Evolutionary conservation across 2,113 vertebrate species (phyloP), one percentile per base, ranked within the genome.

Genomic region (Apteryx owenii): DNA sequence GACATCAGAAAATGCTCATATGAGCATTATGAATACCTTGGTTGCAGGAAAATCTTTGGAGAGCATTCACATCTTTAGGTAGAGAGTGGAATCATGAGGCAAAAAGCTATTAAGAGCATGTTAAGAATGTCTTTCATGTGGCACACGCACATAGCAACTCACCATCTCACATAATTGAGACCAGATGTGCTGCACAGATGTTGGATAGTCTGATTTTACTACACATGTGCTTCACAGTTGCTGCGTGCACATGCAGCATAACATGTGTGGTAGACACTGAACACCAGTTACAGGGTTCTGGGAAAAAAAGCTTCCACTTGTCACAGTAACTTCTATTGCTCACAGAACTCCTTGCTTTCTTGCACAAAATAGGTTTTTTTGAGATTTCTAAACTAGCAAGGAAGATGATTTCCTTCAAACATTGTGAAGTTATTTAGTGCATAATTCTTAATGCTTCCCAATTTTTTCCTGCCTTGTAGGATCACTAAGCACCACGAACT

Each of bases 251-350:
- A 89, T 25, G 69, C 14, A 82, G 70, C 48, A 4, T 51, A 60
- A 75, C 7, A 1, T 48, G 10, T 53, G 76, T 62, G 73, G 56
- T 77, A 91, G 65, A 38, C 66, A 5, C 42, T 33, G 84, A 92
- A 56, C 31, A 62, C 53, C 51, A 80, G 78, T 84, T 82, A 53
- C 56, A 19, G 44, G 28, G 62, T 85, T 85, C 61, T 89, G 77
- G 77, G 56, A 89, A 91, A 96, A 82, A 51, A 91, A 87, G 50
- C 72, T 92, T 92, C 66, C 28, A 89, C 51, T 92, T 95, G 89
- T 84, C 89, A 65, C 61, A 87, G 61, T 61, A 85, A 81, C 75
- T 84, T 84, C 4, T 2, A 10, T 72, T 72, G 51, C 48, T 89
- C 84, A 33, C 40, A 81, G 69, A 84, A 56, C 51, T 78, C 80